Evolutionary conservation across 2,888 invertebrate genomes (phyloP), one percentile per base, ranked within the genome.

Genomic region (Himalopsyche kuldschensis): DNA sequence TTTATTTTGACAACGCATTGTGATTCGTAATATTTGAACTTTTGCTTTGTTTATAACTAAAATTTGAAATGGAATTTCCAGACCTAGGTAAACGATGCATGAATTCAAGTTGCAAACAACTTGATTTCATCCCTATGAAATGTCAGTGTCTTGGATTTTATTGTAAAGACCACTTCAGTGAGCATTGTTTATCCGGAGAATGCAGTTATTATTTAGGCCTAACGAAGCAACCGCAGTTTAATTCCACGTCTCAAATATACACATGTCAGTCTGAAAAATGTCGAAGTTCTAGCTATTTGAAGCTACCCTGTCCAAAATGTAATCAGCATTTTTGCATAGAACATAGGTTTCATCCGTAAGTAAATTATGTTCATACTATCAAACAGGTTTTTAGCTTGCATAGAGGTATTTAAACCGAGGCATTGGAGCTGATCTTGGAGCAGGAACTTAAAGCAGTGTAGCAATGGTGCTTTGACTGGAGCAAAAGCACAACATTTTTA

Each of bases 81-180:
- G 88, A 91, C 24, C 88, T 95, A n/a, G 96, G 96, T 10, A 90
- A 93, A 88, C 93, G 93, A 48, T 96, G 96, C 88, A 90, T 92
- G 24, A 88, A 92, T 35, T 87, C 90, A 79, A 89, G 90, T 63
- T 96, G 96, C 88, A 93, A 94, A 86, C 94, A 93, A 88, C 91
- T 94, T 35, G 95, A 96, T 89, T 96, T 96, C 89, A 90, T 96
- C 76, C 95, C 96, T 0, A 90, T 95, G 5, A 90, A 91, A 81
- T 96, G 96, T 88, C 90, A 91, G 87, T 96, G 96, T 88, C 90
- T 90, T 0, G 90, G 90, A 83, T 89, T 92, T 24, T 96, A 94
- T 88, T 96, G 96, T 88, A 93, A 94, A 78, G 92, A 93, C 48
- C 96, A 96, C 89, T 94, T 94, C 87, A 91, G 91, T 48, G 88